Conservation (phyloP, 2,888 invertebrate genomes). For the Epirrhoe tristata region DNA sequence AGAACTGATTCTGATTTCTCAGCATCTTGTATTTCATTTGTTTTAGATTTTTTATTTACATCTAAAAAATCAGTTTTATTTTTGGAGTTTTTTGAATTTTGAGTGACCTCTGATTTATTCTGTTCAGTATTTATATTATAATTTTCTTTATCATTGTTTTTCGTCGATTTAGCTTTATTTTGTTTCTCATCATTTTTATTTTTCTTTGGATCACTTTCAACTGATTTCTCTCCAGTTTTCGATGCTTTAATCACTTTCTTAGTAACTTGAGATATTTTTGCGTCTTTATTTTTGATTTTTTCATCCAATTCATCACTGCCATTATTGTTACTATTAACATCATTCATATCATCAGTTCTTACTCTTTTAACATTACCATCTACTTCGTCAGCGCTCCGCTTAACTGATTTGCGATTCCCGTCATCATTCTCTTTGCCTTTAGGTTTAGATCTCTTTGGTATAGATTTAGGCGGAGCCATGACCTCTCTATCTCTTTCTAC, state of each 20-base stretch:
- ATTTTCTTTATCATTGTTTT: conserved; percentile 8
- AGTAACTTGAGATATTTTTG: conserved; percentile 27
- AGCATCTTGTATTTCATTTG: background rate
- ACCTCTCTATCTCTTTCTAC: conserved; percentile 53
- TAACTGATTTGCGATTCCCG: conserved; percentile 42
- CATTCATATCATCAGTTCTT: conserved; percentile 3
- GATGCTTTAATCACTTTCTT: conserved; percentile 24
- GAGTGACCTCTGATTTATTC: conserved; percentile 21
- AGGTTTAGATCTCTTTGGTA: conserved; percentile 65
- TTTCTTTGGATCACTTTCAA: conserved; percentile 4
- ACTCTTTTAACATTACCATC: conserved; percentile 20
- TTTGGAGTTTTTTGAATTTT: conserved; percentile 28
- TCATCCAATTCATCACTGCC: background rate
- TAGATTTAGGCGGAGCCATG: conserved; percentile 72
- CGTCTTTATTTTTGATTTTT: conserved; percentile 13
- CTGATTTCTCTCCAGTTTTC: conserved; percentile 2
- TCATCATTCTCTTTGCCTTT: conserved; percentile 53
- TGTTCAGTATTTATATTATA: background rate
- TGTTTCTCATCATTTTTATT: background rate
- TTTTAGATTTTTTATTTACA: background rate
- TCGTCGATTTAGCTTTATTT: conserved; percentile 12
- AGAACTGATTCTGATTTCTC: background rate
- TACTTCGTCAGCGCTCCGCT: conserved; percentile 21
- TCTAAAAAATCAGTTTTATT: background rate
- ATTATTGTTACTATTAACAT: background rate